Conservation (phyloP, 2,888 invertebrate genomes). For the Himalopsyche tibetana region DNA sequence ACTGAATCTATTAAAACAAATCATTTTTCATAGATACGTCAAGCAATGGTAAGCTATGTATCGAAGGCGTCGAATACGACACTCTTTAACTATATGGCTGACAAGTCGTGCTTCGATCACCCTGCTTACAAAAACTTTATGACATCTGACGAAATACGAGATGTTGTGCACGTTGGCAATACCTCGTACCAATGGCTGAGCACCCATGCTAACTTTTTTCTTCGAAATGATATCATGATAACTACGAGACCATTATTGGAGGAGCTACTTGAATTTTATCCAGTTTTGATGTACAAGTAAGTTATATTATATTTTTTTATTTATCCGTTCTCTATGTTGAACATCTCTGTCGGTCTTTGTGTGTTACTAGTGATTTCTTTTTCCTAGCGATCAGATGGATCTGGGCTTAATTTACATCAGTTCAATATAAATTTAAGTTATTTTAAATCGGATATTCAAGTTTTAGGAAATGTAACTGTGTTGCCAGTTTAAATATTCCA, state of each 20-base stretch:
- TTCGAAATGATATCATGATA: background rate
- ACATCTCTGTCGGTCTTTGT: too few relatives aligned
- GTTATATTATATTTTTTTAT: background rate
- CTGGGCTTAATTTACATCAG: too few relatives aligned
- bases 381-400: too few relatives aligned
- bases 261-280: background rate
- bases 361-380: too few relatives aligned
- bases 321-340: too few relatives aligned
- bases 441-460: too few relatives aligned
- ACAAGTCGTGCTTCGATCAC: background rate
- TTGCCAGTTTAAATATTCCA: too few relatives aligned
- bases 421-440: too few relatives aligned
- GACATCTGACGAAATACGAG: background rate
- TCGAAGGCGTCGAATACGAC: background rate
- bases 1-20: too few relatives aligned
- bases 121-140: background rate
- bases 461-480: too few relatives aligned
- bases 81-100: background rate
- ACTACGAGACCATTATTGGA: background rate
- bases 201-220: background rate
- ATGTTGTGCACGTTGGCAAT: background rate
- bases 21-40: background rate
- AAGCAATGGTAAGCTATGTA: background rate
- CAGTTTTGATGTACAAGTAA: constrained; percentile 19
- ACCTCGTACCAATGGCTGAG: background rate